Base-by-base conservation (phyloP, 1,140 invertebrate genomes). In the Meteorus sp. region DNA sequence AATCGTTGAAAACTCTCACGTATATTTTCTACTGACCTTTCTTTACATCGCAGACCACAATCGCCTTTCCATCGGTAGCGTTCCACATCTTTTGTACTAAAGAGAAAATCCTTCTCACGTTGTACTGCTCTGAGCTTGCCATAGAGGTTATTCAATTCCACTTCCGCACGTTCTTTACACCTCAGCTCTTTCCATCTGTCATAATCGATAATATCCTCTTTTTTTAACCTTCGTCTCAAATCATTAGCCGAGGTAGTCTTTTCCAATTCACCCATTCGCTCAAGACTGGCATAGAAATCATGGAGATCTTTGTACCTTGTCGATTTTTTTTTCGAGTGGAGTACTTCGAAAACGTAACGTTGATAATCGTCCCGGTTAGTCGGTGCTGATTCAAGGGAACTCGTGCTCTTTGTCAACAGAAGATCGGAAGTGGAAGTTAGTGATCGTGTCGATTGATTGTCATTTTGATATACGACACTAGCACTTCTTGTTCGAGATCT, bases 11-110 rank as follows among this genome's bases (percentile, higher is more conserved):
- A 91, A 63, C 87, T 85, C 60, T 89, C 85, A 54, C 86, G 85
- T 17, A 97, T 83, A 77, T 95, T 89, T 73, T 92, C 89, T 0
- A 95, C 90, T 0, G 92, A 94, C 70, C 91, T 89, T 70, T 94
- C 90, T 73, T 92, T 93, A 35, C 86, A 86, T 70, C 88, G 82
- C 43, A 97, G 76, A 0, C 90, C 89, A 39, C 86, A 83, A 67
- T 97, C 94, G 19, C 85, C 86, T 13, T 75, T 71, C 89, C 91
- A 95, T 63, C 85, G 85, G 23, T 86, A 83, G 17, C 85, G 85
- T 61, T 87, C 85, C 0, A 87, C 67, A 64, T 91, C 88, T 64
- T 86, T 86, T 0, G 90, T 86, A 41, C 85, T 84, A 75, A 90
- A 94, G 17, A 95, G 78, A 64, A 96, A 89, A 72, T 93, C 90